Base-by-base conservation (phyloP, 2,797 vertebrate species). In the Platalea minor region DNA sequence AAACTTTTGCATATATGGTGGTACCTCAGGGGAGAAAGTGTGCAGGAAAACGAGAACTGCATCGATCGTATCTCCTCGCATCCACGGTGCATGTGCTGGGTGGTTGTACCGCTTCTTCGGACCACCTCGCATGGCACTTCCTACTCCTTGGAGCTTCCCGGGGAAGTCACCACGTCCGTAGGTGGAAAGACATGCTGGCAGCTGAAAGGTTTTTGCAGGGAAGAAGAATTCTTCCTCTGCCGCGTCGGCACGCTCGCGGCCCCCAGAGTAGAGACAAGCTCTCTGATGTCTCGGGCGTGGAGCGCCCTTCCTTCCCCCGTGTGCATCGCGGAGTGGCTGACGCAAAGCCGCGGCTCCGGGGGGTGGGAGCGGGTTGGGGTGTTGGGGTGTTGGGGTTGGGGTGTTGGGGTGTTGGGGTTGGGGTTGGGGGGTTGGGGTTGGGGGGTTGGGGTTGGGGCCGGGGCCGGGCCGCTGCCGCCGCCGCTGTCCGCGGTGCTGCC, bases 31-130 rank as follows among this genome's bases (percentile, higher is more conserved):
- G 61, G 28, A 60, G 48, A 60, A 78, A 13, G 41, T 2, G 14
- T 11, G 23, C 8, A 17, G 82, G 29, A 16, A 6, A 29, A 24
- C 0, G n/a, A 16, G 43, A 41, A 19, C 33, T 1, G 4, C 7
- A 0, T 2, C 0, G 35, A 2, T 39, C 0, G 1, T 9, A 0
- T 54, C 89, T 74, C 65, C 48, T 65, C 18, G 0, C 59, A 2
- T 13, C 63, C 13, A 0, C 9, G 68, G 25, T 41, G 81, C 20
- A 0, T 7, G 43, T 63, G 43, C 85, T 33, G 68, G 46, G 59
- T 8, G 82, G 79, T 81, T 84, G 92, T 88, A 56, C 46, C 1
- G 2, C 82, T 87, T 17, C 75, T 67, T 83, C 56, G 69, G 90
- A 46, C 75, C 85, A 31, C 51, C 80, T 63, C 5, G 80, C 28